Conservation (phyloP, 37 sponge, comb jelly and placozoan species). For the Crambe crambe region DNA sequence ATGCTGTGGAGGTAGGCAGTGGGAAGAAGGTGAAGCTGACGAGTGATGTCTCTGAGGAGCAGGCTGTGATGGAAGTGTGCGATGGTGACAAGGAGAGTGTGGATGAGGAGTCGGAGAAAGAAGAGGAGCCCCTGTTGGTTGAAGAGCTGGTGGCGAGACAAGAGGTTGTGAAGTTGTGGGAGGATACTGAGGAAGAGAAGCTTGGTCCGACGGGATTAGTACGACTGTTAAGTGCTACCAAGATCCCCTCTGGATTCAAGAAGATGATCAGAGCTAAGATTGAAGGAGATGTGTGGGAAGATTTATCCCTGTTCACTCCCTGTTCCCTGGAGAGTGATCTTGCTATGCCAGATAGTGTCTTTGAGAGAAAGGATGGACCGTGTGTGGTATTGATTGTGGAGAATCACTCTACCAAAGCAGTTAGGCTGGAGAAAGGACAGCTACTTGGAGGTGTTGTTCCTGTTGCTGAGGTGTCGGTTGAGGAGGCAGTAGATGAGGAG, state of each 20-base stretch:
- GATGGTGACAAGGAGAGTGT: background rate
- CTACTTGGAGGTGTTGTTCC: slow-evolving; percentile 15
- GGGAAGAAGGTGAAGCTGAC: background rate
- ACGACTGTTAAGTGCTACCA: slow-evolving; percentile 30
- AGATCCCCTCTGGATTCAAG: slow-evolving; percentile 17
- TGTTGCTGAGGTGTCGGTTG: slow-evolving; percentile 3
- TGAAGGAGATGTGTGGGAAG: background rate
- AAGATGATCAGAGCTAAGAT: slow-evolving; percentile 16
- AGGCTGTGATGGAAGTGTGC: background rate
- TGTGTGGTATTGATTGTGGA: slow-evolving; percentile 2
- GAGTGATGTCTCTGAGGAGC: background rate
- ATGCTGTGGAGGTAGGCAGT: background rate
- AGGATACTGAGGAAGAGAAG: too few species aligned
- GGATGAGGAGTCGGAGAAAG: background rate
- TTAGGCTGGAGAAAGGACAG: slow-evolving; percentile 23
- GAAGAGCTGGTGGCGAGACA: background rate
- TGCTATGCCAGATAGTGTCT: slow-evolving; percentile 7
- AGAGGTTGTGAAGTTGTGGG: background rate
- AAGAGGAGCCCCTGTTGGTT: background rate
- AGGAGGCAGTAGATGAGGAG: background rate
- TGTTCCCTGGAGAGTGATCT: background rate
- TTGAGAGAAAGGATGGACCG: background rate
- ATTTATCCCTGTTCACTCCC: slow-evolving; percentile 16
- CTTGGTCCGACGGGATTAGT: too few species aligned
- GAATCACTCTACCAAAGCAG: slow-evolving; percentile 23